A percentile compares a stretch with the other conserved stretches of the same genome.
These are phyloP conservation scores for Cyclopterus lumpus DNA, from an alignment of 2,797 vertebrate genomes.

Conservation along the genomic window DNA sequence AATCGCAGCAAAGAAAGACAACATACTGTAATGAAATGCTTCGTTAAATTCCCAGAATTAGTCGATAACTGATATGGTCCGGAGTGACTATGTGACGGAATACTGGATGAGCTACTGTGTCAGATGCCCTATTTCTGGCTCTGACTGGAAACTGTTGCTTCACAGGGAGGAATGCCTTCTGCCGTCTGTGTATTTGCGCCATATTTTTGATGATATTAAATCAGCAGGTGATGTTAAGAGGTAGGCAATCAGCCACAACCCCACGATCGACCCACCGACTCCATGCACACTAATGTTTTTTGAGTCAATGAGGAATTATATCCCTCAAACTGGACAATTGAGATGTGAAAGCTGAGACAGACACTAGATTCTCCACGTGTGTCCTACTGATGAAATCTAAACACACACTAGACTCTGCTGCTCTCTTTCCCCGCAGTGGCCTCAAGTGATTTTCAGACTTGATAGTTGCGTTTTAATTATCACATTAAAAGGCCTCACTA, in stretches of 20 bases:
- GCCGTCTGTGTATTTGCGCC: slow-evolving; percentile 37
- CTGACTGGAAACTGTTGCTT: slow-evolving; percentile 53
- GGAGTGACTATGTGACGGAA: slow-evolving; percentile 40
- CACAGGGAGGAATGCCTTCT: slow-evolving; percentile 45
- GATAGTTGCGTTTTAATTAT: slow-evolving; percentile 70
- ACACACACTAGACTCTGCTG: slow-evolving; percentile 41
- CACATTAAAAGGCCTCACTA: slow-evolving; percentile 54
- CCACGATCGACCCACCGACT: not conserved
- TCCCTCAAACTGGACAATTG: slow-evolving; percentile 28
- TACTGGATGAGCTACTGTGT: slow-evolving; percentile 43
- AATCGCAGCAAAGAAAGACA: slow-evolving; percentile 23
- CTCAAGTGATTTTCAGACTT: slow-evolving; percentile 54
- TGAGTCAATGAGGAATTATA: slow-evolving; percentile 25
- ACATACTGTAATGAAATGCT: slow-evolving; percentile 48
- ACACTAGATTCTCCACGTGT: slow-evolving; percentile 35
- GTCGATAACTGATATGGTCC: slow-evolving; percentile 42
- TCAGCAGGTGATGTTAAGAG: slow-evolving; percentile 50
- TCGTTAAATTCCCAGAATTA: slow-evolving; percentile 40
- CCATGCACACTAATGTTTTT: slow-evolving; percentile 22
- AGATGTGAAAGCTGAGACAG: slow-evolving; percentile 41
- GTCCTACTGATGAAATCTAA: slow-evolving; percentile 42
- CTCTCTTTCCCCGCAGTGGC: slow-evolving; percentile 34
- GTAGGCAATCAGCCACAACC: slow-evolving; percentile 27
- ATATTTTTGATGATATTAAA: slow-evolving; percentile 41
- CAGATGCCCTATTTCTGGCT: slow-evolving; percentile 58